A percentile compares a stretch with the other conserved stretches of the same genome.
phyloP scores from a whole-genome alignment of 2,113 vertebrate genomes.

The Bubo scandiacus region DNA sequence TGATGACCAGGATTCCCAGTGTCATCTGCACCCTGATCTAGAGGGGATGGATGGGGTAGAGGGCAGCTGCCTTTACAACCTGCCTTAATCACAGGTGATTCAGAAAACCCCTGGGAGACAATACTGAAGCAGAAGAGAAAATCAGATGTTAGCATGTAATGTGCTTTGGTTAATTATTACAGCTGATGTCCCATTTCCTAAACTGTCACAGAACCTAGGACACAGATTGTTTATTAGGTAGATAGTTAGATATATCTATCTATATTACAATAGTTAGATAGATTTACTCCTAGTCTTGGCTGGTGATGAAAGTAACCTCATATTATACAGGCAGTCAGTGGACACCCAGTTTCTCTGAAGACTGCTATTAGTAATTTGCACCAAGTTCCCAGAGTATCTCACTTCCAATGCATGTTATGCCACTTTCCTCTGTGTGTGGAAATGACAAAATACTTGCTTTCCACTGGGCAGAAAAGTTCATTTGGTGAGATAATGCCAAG shows the following conservation, averaged over 20 bases:
- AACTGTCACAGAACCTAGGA: neutral
- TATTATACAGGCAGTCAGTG: neutral
- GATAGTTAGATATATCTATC: neutral
- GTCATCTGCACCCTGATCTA: neutral
- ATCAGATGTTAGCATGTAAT: fast-evolving
- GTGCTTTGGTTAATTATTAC: neutral
- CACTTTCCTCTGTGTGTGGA: neutral
- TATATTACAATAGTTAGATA: neutral
- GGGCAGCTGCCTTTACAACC: neutral
- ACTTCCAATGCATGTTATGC: neutral
- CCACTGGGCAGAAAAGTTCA: neutral
- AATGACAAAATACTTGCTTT: neutral
- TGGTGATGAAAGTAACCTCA: neutral
- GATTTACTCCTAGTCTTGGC: neutral
- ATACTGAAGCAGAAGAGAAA: neutral
- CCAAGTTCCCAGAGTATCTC: fast-evolving
- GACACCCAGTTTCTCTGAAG: neutral
- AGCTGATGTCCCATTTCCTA: neutral
- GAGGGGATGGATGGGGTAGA: neutral
- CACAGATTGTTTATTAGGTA: neutral
- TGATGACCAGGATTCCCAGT: neutral
- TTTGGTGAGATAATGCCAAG: neutral
- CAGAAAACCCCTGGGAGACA: neutral
- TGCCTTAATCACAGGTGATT: neutral
- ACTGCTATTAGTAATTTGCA: neutral